phyloP scores from a whole-genome alignment of 2,888 invertebrate genomes.

The Tenthredo amoena region DNA sequence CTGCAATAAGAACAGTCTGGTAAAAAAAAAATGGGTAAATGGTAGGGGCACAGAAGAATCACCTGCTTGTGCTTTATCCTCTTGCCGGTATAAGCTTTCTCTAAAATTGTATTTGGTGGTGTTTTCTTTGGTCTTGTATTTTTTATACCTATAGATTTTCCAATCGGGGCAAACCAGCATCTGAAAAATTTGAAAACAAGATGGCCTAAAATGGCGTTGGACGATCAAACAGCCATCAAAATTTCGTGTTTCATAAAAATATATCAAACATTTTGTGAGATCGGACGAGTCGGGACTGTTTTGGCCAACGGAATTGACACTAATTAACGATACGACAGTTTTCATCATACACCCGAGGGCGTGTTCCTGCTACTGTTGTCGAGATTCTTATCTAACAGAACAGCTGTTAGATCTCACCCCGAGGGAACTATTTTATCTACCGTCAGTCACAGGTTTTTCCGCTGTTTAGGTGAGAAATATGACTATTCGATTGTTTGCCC shows the following conservation, averaged over 20 bases:
- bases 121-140: constrained; percentile 89
- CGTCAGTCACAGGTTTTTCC: not conserved
- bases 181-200: constrained; percentile 77
- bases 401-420: not conserved
- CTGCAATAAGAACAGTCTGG: not conserved
- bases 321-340: not conserved
- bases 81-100: constrained; percentile 86
- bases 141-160: constrained; percentile 89
- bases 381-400: not conserved
- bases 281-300: not conserved
- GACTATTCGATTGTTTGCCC: not conserved
- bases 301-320: not conserved
- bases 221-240: not conserved
- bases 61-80: constrained; percentile 91
- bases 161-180: constrained; percentile 90
- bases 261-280: not conserved
- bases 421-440: not conserved
- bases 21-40: not conserved
- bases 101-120: constrained; percentile 86
- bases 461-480: not conserved
- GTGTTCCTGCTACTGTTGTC: not conserved
- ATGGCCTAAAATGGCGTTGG: not conserved
- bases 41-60: constrained; percentile 61
- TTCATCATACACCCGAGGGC: not conserved
- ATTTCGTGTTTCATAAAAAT: not conserved